Evolutionary conservation across 2,888 invertebrate species (phyloP).

Genomic region (Sceliomorpha sp.): DNA sequence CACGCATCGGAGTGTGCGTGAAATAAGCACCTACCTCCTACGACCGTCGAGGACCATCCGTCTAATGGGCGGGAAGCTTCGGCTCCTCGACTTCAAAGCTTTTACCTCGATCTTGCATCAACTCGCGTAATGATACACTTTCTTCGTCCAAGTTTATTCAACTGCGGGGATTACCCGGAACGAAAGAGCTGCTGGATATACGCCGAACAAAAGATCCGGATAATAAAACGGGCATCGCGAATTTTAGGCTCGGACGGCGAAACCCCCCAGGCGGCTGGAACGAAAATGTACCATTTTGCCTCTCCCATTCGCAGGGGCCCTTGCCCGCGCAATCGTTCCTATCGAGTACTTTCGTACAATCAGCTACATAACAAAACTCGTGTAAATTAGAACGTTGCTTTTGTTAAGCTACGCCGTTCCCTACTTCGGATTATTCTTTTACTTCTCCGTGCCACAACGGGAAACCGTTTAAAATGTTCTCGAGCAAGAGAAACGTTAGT

Average conservation of each 20-base stretch:
- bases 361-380: too few relatives aligned
- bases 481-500: too few relatives aligned
- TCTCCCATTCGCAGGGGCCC: not conserved
- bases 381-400: too few relatives aligned
- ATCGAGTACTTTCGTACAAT: too few relatives aligned
- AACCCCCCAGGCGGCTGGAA: too few relatives aligned
- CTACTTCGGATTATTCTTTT: too few relatives aligned
- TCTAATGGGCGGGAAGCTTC: conserved; percentile 14
- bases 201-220: conserved; percentile 10
- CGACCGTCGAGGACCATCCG: conserved; percentile 15
- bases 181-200: conserved; percentile 6
- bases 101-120: conserved; percentile 1
- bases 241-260: conserved; percentile 8
- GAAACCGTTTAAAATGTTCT: too few relatives aligned
- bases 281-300: conserved; percentile 5
- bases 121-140: conserved; percentile 17
- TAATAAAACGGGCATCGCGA: conserved; percentile 7
- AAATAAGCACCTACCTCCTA: conserved; percentile 8
- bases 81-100: conserved; percentile 12
- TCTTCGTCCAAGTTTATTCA: conserved; percentile 8
- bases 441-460: too few relatives aligned
- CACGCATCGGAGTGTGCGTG: conserved; percentile 43
- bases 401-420: too few relatives aligned
- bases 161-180: not conserved
- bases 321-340: too few relatives aligned